These are phyloP conservation scores for Actinostola sp. DNA, from an alignment of 92 coral and sea anemone species.

Conservation along the genomic window DNA sequence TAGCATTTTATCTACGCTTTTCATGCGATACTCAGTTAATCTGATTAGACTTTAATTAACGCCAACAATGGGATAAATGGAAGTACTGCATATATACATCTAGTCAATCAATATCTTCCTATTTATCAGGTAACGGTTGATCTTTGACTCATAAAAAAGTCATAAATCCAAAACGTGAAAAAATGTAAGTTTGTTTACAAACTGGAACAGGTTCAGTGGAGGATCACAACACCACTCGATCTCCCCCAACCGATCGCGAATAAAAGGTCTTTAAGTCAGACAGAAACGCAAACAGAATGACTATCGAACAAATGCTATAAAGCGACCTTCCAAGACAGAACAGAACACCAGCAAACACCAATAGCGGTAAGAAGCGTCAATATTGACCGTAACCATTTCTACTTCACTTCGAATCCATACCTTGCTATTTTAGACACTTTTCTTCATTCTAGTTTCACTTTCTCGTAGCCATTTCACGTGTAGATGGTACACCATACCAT, in stretches of 20 bases:
- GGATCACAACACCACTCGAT: slow-evolving; percentile 24
- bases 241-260: background rate
- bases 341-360: background rate
- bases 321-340: background rate
- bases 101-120: too few species aligned
- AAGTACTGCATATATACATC: too few species aligned
- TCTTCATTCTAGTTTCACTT: background rate
- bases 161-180: background rate
- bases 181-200: slow-evolving; percentile 20
- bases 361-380: too few species aligned
- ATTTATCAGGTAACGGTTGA: too few species aligned
- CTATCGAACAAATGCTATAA: background rate
- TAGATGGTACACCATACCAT: background rate
- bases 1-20: too few species aligned
- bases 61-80: background rate
- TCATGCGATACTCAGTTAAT: background rate
- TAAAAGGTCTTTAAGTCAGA: background rate
- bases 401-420: background rate
- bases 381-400: background rate
- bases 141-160: too few species aligned
- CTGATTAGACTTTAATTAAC: background rate
- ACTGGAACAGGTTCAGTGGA: slow-evolving; percentile 22
- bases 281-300: background rate
- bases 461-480: background rate
- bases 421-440: slow-evolving; percentile 1